Evolutionary conservation across 2,797 vertebrate species (phyloP), one percentile per base, ranked within the genome.

Genomic region (Coregonus sp.): DNA sequence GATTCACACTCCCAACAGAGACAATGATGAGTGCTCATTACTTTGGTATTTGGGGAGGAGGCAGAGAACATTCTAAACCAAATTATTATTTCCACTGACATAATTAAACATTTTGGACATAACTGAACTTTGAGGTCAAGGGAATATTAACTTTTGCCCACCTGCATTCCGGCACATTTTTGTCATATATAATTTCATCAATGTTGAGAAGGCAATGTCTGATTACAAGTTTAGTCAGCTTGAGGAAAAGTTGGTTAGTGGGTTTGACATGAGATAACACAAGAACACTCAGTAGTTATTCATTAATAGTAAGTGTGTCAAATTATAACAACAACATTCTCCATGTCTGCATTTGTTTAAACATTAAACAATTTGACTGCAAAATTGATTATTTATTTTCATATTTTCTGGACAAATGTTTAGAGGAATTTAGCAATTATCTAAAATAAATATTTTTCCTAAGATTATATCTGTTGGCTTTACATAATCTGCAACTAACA

Each of bases 381-480:
- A 50, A 80, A 20, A 73, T 71, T n/a, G 78, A 71, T 75, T 16
- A 86, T 86, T 90, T 84, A 88, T 82, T 88, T 86, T 40, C 31
- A 81, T 80, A 80, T 81, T 77, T 70, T 33, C 15, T 87, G n/a
- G 70, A 86, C 76, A 74, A 87, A 86, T 78, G 70, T 1, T 11
- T 88, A 75, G 35, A 87, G 87, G 89, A 91, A 90, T 90, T 93
- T 90, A 85, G 88, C 81, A 85, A 81, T 88, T 77, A 84, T 75
- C 80, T 81, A 56, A 80, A 86, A 78, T 81, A 78, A 82, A 78
- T 73, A 25, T 25, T 37, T 75, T 47, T 7, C 50, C 54, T 74
- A 75, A 69, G 65, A 78, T 83, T 79, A 79, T 77, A 15, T 84
- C 85, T 86, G 87, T 89, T 91, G 37, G 59, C 72, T 68, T 61